Evolutionary conservation across 2,797 vertebrate species (phyloP).

Genomic region (Scolopax bukidnonensis): DNA sequence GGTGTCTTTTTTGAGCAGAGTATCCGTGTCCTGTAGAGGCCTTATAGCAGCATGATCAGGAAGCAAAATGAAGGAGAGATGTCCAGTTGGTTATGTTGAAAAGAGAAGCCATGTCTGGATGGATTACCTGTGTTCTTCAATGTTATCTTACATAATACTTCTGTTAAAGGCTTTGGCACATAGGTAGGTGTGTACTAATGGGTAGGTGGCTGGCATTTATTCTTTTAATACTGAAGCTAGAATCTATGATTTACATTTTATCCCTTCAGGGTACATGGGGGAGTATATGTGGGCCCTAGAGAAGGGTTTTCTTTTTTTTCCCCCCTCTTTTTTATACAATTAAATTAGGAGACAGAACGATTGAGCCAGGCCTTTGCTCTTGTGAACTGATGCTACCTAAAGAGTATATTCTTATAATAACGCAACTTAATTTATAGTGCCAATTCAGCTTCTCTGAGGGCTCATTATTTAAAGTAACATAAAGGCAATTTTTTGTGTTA

Average conservation of each 20-base stretch:
- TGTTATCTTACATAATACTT: background rate
- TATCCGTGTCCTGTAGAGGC: background rate
- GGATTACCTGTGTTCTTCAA: background rate
- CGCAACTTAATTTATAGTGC: background rate
- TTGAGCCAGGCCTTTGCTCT: background rate
- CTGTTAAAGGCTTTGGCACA: background rate
- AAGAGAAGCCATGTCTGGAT: background rate
- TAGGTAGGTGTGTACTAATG: background rate
- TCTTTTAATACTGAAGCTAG: background rate
- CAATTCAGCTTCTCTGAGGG: slow-evolving; percentile 18
- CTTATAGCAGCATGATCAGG: background rate
- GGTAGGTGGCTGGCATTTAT: background rate
- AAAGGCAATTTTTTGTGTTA: background rate
- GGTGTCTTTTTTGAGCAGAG: background rate
- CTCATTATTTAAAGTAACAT: slow-evolving; percentile 54
- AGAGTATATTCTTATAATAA: background rate
- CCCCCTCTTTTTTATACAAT: background rate
- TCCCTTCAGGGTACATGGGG: background rate
- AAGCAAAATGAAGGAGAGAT: background rate
- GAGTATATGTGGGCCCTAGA: background rate
- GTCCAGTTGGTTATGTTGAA: background rate
- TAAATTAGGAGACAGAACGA: background rate
- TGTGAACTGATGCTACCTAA: background rate
- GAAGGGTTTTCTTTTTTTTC: background rate
- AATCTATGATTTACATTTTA: background rate